Percentiles rank a stretch among this genome's conserved stretches.
Evolutionary conservation across 2,797 vertebrate species (phyloP).

Genomic region (Pangasius krempfi): DNA sequence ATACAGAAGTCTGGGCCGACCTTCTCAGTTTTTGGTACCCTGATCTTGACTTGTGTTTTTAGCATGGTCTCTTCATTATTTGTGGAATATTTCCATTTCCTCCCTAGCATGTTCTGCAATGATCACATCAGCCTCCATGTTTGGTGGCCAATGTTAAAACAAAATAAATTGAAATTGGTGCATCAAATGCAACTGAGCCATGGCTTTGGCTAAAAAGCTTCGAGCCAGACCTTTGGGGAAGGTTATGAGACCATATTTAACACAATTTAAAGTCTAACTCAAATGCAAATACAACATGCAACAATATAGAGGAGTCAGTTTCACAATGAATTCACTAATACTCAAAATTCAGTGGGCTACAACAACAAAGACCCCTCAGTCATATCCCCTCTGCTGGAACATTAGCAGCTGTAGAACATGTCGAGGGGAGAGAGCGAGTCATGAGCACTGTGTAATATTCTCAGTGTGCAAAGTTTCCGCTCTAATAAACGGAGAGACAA

Average conservation of each 20-base stretch:
- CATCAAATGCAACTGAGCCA: neutral
- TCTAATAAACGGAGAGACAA: conserved; percentile 69
- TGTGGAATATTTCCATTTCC: neutral
- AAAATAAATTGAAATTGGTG: neutral
- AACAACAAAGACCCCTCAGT: neutral
- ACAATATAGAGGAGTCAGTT: neutral
- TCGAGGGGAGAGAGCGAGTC: neutral
- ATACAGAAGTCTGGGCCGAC: neutral
- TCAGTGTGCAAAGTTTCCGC: conserved; percentile 54
- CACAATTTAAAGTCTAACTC: neutral
- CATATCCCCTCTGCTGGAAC: conserved; percentile 2
- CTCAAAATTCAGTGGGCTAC: neutral
- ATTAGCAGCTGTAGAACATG: conserved; percentile 14
- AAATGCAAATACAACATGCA: neutral
- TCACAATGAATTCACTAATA: neutral
- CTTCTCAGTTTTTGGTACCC: neutral
- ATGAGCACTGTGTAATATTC: conserved; percentile 55
- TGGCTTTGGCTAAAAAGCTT: neutral
- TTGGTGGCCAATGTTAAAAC: neutral
- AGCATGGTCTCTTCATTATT: neutral
- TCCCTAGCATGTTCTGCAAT: neutral
- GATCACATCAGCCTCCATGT: neutral
- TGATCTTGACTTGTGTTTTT: neutral
- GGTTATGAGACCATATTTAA: too few relatives aligned
- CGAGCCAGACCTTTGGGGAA: neutral